Evolutionary conservation across 2,797 vertebrate genomes (phyloP).

Genomic region (Eulemur albifrons): DNA sequence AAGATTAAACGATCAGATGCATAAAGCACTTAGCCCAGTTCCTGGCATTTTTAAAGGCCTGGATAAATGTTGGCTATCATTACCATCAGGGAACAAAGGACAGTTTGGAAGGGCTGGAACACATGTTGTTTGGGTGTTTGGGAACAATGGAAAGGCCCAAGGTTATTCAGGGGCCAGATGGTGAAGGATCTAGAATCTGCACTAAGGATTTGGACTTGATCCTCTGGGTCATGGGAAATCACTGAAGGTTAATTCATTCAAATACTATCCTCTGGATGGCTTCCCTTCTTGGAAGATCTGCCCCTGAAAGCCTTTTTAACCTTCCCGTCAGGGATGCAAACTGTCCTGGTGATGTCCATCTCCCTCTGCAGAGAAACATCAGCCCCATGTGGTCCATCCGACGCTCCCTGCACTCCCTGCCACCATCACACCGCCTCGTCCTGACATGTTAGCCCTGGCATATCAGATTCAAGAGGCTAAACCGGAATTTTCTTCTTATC

Average conservation of each 20-base stretch:
- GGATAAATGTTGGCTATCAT: slow-evolving; percentile 30
- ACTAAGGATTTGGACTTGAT: slow-evolving; percentile 54
- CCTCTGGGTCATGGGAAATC: slow-evolving; percentile 65
- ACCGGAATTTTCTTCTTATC: background rate
- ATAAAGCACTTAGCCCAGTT: background rate
- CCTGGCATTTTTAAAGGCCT: slow-evolving; percentile 41
- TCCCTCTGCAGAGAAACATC: slow-evolving; percentile 10
- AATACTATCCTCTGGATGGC: slow-evolving; percentile 16
- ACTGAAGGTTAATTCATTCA: slow-evolving; percentile 59
- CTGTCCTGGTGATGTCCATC: background rate
- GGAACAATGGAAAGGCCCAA: slow-evolving; percentile 54
- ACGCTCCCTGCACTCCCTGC: background rate
- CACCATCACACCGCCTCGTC: background rate
- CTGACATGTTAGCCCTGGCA: background rate
- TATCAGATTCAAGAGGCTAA: background rate
- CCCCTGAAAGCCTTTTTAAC: background rate
- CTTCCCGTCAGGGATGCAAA: background rate
- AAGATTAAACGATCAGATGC: slow-evolving; percentile 38
- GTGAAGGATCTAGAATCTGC: slow-evolving; percentile 42
- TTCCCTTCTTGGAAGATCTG: slow-evolving; percentile 33
- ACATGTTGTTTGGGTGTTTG: background rate
- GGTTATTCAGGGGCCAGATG: slow-evolving; percentile 55
- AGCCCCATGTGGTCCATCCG: background rate
- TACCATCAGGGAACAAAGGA: slow-evolving; percentile 52
- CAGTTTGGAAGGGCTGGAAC: slow-evolving; percentile 22